phyloP scores from a whole-genome alignment of 1,140 invertebrate genomes.

The Trachelipus rathkii region DNA sequence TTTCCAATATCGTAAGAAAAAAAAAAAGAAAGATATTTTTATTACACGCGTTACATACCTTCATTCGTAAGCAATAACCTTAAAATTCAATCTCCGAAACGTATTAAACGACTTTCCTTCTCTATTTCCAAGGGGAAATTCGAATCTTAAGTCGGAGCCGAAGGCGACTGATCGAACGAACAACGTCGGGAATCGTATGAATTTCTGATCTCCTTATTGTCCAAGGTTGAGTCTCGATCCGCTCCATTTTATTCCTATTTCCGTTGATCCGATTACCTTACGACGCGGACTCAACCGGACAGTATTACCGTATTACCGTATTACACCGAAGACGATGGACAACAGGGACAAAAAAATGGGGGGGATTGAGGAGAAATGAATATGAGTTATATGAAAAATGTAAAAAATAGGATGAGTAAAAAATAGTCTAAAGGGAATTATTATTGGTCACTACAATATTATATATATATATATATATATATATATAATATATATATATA shows the following conservation, averaged over 20 bases:
- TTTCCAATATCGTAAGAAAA: too few species aligned
- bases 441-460: too few species aligned
- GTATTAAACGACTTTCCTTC: background rate
- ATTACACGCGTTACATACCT: too few species aligned
- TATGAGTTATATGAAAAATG: too few species aligned
- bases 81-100: background rate
- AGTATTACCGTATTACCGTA: conserved; percentile 12
- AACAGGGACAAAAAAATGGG: background rate
- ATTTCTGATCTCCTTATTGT: conserved; percentile 11
- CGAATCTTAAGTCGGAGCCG: background rate
- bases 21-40: too few species aligned
- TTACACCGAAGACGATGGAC: conserved; percentile 1
- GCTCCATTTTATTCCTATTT: conserved; percentile 13
- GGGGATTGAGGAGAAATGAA: too few species aligned
- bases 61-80: too few species aligned
- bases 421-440: too few species aligned
- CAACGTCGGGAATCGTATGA: background rate
- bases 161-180: background rate
- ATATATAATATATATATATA: too few species aligned
- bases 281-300: conserved; percentile 1
- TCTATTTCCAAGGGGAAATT: background rate
- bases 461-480: too few species aligned
- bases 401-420: too few species aligned
- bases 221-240: background rate
- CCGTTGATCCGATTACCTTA: conserved; percentile 4